A percentile compares a stretch with the other conserved stretches of the same genome.
Evolutionary conservation across 2,888 invertebrate species (phyloP).

Genomic region (Mesoligia furuncula): DNA sequence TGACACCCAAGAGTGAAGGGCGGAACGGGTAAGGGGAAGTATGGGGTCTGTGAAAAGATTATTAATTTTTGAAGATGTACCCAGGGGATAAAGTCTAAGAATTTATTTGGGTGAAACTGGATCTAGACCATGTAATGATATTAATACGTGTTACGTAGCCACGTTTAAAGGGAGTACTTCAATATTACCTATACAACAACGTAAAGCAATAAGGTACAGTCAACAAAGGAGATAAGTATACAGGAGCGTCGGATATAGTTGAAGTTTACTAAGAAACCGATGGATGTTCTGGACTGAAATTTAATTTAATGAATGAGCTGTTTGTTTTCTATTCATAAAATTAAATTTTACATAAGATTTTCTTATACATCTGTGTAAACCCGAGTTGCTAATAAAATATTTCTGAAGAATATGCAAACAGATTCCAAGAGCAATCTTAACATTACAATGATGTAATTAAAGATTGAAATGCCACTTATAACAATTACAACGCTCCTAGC

Average conservation of each 20-base stretch:
- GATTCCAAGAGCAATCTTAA: neutral
- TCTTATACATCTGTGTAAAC: neutral
- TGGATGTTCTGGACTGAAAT: too few relatives aligned
- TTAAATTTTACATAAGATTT: neutral
- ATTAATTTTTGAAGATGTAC: slow-evolving; percentile 61
- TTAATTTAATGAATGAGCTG: too few relatives aligned
- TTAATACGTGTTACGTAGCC: neutral
- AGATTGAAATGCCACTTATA: slow-evolving; percentile 27
- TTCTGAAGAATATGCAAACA: neutral
- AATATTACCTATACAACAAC: neutral
- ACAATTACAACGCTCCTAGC: slow-evolving; percentile 31
- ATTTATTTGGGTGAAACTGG: slow-evolving; percentile 43
- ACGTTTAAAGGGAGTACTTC: slow-evolving; percentile 1
- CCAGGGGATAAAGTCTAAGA: slow-evolving; percentile 37
- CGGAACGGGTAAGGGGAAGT: slow-evolving; percentile 66
- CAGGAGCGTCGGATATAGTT: too few relatives aligned
- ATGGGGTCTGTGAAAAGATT: slow-evolving; percentile 59
- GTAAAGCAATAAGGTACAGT: too few relatives aligned
- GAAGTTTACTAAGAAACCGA: too few relatives aligned
- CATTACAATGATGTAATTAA: slow-evolving; percentile 6
- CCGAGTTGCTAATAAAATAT: neutral
- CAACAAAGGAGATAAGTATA: too few relatives aligned
- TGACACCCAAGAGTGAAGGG: slow-evolving; percentile 76
- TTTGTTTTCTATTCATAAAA: too few relatives aligned
- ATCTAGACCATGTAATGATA: slow-evolving; percentile 48